Conservation (phyloP, 1,140 invertebrate species). For the Ctenoplectra terminalis region DNA sequence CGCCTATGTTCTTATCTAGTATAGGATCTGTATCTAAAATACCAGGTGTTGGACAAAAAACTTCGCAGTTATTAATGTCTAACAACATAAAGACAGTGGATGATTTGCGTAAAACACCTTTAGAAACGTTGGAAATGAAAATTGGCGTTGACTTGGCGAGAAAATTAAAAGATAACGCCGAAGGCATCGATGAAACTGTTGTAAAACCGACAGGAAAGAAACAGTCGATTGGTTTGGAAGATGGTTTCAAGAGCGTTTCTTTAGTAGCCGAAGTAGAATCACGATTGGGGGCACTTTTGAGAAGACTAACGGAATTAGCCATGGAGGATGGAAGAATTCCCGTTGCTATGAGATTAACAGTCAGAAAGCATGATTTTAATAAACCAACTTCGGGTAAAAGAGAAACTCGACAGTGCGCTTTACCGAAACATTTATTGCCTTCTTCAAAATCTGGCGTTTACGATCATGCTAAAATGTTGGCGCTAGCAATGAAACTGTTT, state of each 20-base stretch:
- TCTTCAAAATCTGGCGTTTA: conserved; percentile 82
- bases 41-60: conserved; percentile 89
- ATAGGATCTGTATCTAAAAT: conserved; percentile 85
- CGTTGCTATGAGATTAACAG: conserved; percentile 87
- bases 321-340: conserved; percentile 90
- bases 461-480: conserved; percentile 86
- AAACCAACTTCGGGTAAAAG: conserved; percentile 85
- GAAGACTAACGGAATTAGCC: conserved; percentile 87
- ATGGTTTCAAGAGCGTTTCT: conserved; percentile 88
- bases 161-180: conserved; percentile 87
- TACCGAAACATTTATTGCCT: conserved; percentile 86
- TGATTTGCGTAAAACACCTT: conserved; percentile 80
- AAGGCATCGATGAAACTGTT: conserved; percentile 87
- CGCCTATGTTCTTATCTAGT: conserved; percentile 85
- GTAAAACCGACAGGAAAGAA: conserved; percentile 89
- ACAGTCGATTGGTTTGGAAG: conserved; percentile 89
- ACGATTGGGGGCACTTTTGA: conserved; percentile 86
- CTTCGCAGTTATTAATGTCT: conserved; percentile 85
- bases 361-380: conserved; percentile 87
- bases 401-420: conserved; percentile 88
- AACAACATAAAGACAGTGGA: conserved; percentile 86
- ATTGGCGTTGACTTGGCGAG: conserved; percentile 87
- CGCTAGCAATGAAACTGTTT: conserved; percentile 89
- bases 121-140: conserved; percentile 85
- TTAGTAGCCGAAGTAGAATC: conserved; percentile 88